A percentile compares a stretch with the other conserved stretches of the same genome.
Evolutionary conservation across 2,797 vertebrate species (phyloP).

Genomic region (Paguma larvata): DNA sequence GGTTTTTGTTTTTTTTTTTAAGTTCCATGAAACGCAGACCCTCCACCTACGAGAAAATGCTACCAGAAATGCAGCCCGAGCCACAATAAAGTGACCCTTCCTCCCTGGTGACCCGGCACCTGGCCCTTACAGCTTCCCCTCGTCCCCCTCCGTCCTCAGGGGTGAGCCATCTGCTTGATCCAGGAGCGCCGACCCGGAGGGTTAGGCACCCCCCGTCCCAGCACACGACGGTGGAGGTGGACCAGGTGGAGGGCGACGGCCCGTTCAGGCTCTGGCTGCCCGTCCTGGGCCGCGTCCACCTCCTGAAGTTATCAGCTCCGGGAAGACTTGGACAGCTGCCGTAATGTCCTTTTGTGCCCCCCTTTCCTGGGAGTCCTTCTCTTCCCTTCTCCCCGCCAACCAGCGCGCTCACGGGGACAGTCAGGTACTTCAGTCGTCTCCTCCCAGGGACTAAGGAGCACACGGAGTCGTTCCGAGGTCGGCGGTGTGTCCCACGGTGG

Average conservation of each 20-base stretch:
- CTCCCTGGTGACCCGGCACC: neutral
- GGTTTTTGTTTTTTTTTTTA: no score
- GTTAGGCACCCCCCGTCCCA: neutral
- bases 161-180: neutral
- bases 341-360: neutral
- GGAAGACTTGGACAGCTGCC: neutral
- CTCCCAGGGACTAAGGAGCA: neutral
- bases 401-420: neutral
- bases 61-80: neutral
- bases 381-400: neutral
- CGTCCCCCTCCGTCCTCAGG: neutral
- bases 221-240: neutral
- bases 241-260: neutral
- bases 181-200: neutral
- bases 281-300: neutral
- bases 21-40: neutral
- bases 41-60: neutral
- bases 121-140: neutral
- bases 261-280: neutral
- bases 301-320: neutral
- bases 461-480: neutral
- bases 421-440: neutral
- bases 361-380: neutral
- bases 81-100: neutral
- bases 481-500: neutral